These are phyloP conservation scores for Sander lucioperca DNA, from an alignment of 2,113 vertebrate genomes.

Conservation along the genomic window DNA sequence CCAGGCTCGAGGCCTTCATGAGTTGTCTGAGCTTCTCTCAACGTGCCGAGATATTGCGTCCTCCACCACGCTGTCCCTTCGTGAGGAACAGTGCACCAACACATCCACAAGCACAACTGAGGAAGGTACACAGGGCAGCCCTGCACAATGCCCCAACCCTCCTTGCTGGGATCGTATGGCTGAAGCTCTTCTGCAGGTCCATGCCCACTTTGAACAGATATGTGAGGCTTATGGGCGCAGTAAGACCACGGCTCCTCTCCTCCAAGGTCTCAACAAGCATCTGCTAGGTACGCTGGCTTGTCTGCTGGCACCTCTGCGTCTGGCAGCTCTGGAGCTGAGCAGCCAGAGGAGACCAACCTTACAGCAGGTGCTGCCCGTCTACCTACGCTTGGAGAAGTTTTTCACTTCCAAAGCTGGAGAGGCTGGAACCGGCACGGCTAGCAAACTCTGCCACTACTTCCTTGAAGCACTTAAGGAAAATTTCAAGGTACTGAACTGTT, in stretches of 20 bases:
- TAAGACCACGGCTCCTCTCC: slow-evolving; percentile 93
- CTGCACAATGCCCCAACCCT: slow-evolving; percentile 84
- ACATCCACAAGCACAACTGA: slow-evolving; percentile 74
- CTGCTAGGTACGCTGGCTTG: slow-evolving; percentile 94
- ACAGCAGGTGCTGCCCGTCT: slow-evolving; percentile 96
- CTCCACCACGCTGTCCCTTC: slow-evolving; percentile 88
- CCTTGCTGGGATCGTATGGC: slow-evolving; percentile 97
- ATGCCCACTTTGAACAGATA: slow-evolving; percentile 96
- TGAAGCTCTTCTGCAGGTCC: slow-evolving; percentile 94
- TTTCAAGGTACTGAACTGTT: slow-evolving; percentile 86
- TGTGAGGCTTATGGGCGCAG: slow-evolving; percentile 96
- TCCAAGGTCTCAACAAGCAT: slow-evolving; percentile 97
- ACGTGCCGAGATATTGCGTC: slow-evolving; percentile 93
- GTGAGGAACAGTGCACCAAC: slow-evolving; percentile 86
- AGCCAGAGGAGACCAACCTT: slow-evolving; percentile 94
- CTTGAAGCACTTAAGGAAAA: slow-evolving; percentile 98
- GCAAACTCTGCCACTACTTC: slow-evolving; percentile 99
- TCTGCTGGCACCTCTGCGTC: slow-evolving; percentile 92
- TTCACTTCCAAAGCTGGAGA: slow-evolving; percentile 98
- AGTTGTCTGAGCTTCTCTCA: slow-evolving; percentile 93
- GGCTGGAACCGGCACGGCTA: slow-evolving; percentile 91
- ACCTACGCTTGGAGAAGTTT: slow-evolving; percentile 97
- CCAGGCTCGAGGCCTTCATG: slow-evolving; percentile 95
- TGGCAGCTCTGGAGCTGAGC: slow-evolving; percentile 94
- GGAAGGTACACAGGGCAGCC: slow-evolving; percentile 71